Conservation (phyloP, 2,888 invertebrate genomes). For the Urechis unicinctus region DNA sequence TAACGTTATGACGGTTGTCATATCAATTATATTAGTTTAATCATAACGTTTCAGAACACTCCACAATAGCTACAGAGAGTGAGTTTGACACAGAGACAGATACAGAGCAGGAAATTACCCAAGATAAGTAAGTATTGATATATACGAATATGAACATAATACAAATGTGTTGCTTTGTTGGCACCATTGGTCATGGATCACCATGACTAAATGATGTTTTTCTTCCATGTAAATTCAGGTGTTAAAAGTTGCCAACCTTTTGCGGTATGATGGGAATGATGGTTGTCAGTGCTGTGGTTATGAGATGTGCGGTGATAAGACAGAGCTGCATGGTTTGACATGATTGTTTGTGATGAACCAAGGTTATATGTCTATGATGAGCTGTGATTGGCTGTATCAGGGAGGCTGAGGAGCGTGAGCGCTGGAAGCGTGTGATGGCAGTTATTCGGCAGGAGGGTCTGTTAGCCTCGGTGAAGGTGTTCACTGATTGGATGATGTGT, state of each 20-base stretch:
- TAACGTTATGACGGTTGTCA: too few relatives aligned
- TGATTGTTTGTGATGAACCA: neutral
- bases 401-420: conserved; percentile 29
- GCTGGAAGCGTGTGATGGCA: conserved; percentile 31
- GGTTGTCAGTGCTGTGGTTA: too few relatives aligned
- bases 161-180: too few relatives aligned
- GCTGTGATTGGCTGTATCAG: too few relatives aligned
- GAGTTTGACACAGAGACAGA: conserved; percentile 23
- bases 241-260: too few relatives aligned
- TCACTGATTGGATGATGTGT: conserved; percentile 77
- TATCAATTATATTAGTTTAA: too few relatives aligned
- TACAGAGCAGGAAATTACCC: conserved; percentile 20
- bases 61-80: conserved; percentile 22
- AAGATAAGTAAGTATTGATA: conserved; percentile 17
- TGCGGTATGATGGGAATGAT: too few relatives aligned
- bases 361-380: neutral
- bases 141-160: too few relatives aligned
- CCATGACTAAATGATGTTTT: too few relatives aligned
- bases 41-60: conserved; percentile 12
- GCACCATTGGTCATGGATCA: too few relatives aligned
- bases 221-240: too few relatives aligned
- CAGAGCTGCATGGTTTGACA: neutral
- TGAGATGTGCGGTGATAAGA: too few relatives aligned
- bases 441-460: conserved; percentile 48
- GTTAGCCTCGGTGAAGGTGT: conserved; percentile 66